These are phyloP conservation scores for Manis crassicaudata DNA, from an alignment of 2,797 vertebrate genomes.

Conservation along the genomic window DNA sequence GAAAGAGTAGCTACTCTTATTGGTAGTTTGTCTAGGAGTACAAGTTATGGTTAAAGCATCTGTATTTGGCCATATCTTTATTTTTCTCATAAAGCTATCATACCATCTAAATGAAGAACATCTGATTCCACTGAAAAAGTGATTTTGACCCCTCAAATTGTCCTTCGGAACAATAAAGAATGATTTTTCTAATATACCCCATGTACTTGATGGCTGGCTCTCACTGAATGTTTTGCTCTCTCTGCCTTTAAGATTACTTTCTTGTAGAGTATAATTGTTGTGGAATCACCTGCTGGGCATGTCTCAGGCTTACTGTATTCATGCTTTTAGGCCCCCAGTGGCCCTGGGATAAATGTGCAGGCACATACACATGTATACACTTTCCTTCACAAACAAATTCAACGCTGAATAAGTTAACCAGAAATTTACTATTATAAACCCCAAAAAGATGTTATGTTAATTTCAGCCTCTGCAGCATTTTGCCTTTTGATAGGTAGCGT, in stretches of 20 bases:
- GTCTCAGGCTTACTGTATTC: background rate
- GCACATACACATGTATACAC: too few relatives aligned
- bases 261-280: background rate
- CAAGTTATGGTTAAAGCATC: background rate
- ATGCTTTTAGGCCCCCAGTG: background rate
- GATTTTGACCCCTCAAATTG: background rate
- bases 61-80: background rate
- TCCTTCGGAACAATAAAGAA: background rate
- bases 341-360: background rate
- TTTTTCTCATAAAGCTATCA: background rate
- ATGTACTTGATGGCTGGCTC: background rate
- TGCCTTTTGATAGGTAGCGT: background rate
- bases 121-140: background rate
- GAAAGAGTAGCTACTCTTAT: background rate
- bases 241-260: background rate
- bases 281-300: background rate
- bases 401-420: background rate
- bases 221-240: background rate
- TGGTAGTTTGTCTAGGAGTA: background rate
- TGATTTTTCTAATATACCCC: background rate
- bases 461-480: background rate
- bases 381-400: background rate
- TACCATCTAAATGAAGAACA: background rate
- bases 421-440: background rate
- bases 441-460: background rate